Evolutionary conservation across 2,113 vertebrate species (phyloP).

Genomic region (Oreochromis spilurus): DNA sequence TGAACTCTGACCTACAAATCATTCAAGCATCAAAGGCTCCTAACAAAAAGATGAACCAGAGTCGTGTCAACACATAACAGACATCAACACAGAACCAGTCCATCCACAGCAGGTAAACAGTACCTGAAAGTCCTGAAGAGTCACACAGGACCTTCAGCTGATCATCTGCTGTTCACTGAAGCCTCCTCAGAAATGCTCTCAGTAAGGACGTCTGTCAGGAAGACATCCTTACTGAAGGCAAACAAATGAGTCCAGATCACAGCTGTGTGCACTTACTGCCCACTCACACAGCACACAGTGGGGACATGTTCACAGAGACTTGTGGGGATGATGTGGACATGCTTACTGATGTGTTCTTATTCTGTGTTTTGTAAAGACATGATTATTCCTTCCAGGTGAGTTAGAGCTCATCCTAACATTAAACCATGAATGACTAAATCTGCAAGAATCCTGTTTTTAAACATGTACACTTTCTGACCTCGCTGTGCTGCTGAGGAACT

Average conservation of each 20-base stretch:
- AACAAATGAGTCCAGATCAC: not conserved
- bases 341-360: not conserved
- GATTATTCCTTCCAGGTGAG: not conserved
- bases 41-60: not conserved
- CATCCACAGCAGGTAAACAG: not conserved
- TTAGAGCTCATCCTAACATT: not conserved
- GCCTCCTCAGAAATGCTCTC: not conserved
- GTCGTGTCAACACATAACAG: not conserved
- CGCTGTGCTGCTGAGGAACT: not conserved
- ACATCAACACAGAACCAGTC: not conserved
- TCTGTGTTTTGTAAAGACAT: not conserved
- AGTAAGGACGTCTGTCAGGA: not conserved
- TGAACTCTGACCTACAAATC: not conserved
- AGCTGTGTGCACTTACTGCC: not conserved
- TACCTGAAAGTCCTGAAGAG: too few relatives aligned
- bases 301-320: not conserved
- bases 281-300: not conserved
- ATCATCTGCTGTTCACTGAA: not conserved
- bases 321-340: not conserved
- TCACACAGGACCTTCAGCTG: not conserved
- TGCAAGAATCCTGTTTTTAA: not conserved
- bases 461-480: not conserved
- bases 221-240: not conserved
- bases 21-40: not conserved
- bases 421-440: not conserved